Evolutionary conservation across 2,113 vertebrate species (phyloP), one percentile per base, ranked within the genome.

Genomic region (Oenanthe oenanthe): DNA sequence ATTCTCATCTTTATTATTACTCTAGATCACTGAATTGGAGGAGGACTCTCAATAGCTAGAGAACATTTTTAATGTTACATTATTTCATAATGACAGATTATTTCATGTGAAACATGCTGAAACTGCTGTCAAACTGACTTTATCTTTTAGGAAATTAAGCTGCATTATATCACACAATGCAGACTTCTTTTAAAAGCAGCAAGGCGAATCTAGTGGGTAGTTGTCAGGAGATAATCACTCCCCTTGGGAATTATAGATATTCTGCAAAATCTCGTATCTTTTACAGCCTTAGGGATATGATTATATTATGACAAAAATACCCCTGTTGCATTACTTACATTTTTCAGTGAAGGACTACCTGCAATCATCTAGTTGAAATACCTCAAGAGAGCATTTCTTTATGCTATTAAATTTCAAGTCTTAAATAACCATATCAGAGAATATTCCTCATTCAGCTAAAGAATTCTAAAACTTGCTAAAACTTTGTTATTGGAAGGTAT

Each of bases 91-190:
- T 92, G 82, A 92, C 76, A 92, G 82, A 90, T 87, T 93, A 91
- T 91, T 96, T 97, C 31, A 25, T 67, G 61, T 61, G 89, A 97
- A 97, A 97, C 83, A 95, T 94, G 68, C 47, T 84, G 72, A 97
- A 95, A 95, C 32, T 89, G n/a, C 93, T 98, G 96, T 97, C 97
- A 97, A 96, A 92, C 62, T 89, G 84, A 96, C 92, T 97, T 95
- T 97, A 95, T 94, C 85, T 87, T 96, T 76, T 90, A 95, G 75
- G 88, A 98, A 97, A 97, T 96, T 97, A 97, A 92, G 57, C 78
- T 96, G 88, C 57, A 95, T 89, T 97, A 97, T 97, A 95, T 96
- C 91, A 82, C 77, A 96, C 83, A 96, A 96, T 93, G 50, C 94
- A 97, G 89, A 88, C 83, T 96, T 97, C 83, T 90, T 93, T 93